Evolutionary conservation across 2,797 vertebrate genomes (phyloP).

Genomic region (Allobates femoralis): DNA sequence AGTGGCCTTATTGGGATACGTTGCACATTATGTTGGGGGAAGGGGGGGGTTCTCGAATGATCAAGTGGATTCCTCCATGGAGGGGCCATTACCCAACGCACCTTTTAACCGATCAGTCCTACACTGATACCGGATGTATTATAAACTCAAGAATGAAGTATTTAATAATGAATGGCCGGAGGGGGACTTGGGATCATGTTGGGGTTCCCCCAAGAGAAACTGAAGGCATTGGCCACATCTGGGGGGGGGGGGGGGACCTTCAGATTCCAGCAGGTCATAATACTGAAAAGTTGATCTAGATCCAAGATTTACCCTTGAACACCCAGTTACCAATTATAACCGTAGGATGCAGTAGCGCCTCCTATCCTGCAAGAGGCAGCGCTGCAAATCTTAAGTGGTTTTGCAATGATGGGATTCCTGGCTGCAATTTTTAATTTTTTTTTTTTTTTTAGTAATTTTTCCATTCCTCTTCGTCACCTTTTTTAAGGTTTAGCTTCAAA

Average conservation of each 20-base stretch:
- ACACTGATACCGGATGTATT: neutral
- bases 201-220: neutral
- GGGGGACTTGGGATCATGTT: neutral
- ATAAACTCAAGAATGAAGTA: neutral
- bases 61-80: neutral
- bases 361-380: neutral
- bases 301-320: no score
- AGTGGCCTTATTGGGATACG: conserved; percentile 64
- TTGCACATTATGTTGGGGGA: neutral
- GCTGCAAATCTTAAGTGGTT: neutral
- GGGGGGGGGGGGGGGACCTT: no score
- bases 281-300: no score
- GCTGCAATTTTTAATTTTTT: neutral
- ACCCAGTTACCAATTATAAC: no score
- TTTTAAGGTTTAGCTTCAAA: neutral
- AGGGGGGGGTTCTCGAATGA: neutral
- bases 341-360: neutral
- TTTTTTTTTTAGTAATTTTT: neutral
- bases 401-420: neutral
- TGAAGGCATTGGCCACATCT: neutral
- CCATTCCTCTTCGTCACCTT: neutral
- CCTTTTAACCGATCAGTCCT: neutral
- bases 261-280: no score
- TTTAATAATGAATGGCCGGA: no score
- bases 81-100: neutral